These are phyloP conservation scores for Syngnathus floridae DNA, from an alignment of 2,113 vertebrate species.

Conservation along the genomic window DNA sequence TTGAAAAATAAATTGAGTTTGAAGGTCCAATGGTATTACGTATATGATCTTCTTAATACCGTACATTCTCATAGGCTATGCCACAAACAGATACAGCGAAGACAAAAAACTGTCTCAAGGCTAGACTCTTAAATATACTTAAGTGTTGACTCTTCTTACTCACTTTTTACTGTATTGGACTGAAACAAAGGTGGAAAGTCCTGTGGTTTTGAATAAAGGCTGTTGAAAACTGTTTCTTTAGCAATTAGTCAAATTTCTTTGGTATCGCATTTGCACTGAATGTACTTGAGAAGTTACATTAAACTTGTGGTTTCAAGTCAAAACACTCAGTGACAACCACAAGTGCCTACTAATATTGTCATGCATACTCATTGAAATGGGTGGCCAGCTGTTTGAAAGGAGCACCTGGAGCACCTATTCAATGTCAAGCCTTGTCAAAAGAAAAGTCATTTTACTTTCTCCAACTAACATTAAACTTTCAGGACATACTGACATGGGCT, in stretches of 20 bases:
- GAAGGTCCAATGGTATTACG: background rate
- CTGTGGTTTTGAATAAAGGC: background rate
- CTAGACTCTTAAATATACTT: no score
- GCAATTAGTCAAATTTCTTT: no score
- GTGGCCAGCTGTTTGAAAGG: conserved; percentile 56
- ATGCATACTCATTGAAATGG: conserved; percentile 55
- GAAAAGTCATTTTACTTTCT: conserved; percentile 1
- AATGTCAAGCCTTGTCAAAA: conserved; percentile 39
- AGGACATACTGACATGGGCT: conserved; percentile 10
- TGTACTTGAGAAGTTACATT: conserved; percentile 34
- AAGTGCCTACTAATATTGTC: conserved; percentile 16
- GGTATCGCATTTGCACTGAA: background rate
- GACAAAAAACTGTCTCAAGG: no score
- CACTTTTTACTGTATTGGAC: no score
- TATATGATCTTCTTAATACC: background rate
- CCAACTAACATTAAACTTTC: conserved; percentile 4
- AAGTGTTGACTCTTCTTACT: no score
- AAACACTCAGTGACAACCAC: conserved; percentile 48
- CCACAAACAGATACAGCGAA: no score
- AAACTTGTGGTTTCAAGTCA: conserved; percentile 38
- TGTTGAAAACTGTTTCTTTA: background rate
- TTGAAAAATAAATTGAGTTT: background rate
- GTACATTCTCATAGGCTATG: no score
- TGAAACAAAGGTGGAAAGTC: no score
- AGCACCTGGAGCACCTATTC: conserved; percentile 41